These are phyloP conservation scores for Acanthoscelides obtectus DNA, from an alignment of 2,888 invertebrate genomes.

Conservation along the genomic window DNA sequence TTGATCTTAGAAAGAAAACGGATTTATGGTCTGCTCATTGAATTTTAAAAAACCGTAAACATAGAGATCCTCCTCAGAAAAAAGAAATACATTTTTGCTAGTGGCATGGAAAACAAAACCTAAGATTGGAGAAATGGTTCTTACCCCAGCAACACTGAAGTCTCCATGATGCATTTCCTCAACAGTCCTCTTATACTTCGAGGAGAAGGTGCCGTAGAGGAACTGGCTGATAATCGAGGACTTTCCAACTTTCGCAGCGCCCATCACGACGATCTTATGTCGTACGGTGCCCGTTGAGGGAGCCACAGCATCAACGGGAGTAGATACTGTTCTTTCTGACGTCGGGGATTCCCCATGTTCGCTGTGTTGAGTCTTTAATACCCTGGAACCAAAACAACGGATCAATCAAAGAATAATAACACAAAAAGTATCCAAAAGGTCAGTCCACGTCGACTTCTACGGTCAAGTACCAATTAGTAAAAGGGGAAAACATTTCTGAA, in stretches of 20 bases:
- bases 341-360: constrained; percentile 39
- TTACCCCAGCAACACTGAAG: constrained; percentile 69
- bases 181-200: constrained; percentile 90
- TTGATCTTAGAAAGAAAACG: too few relatives aligned
- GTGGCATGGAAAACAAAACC: too few relatives aligned
- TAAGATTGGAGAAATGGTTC: too few relatives aligned
- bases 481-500: too few relatives aligned
- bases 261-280: constrained; percentile 82
- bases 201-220: constrained; percentile 80
- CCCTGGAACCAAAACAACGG: not conserved
- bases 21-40: too few relatives aligned
- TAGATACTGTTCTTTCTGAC: constrained; percentile 45
- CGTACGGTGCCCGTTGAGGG: constrained; percentile 48
- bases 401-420: too few relatives aligned
- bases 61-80: too few relatives aligned
- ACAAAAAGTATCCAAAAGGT: too few relatives aligned
- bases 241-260: constrained; percentile 87
- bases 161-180: constrained; percentile 95
- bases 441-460: too few relatives aligned
- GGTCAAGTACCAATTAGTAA: too few relatives aligned
- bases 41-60: too few relatives aligned
- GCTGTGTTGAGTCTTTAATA: constrained; percentile 23
- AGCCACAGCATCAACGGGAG: constrained; percentile 25
- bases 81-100: too few relatives aligned
- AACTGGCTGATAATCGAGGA: constrained; percentile 91